Percentiles rank a stretch among this genome's conserved stretches.
phyloP scores from a whole-genome alignment of 2,113 vertebrate species.

The Amazona guildingii region DNA sequence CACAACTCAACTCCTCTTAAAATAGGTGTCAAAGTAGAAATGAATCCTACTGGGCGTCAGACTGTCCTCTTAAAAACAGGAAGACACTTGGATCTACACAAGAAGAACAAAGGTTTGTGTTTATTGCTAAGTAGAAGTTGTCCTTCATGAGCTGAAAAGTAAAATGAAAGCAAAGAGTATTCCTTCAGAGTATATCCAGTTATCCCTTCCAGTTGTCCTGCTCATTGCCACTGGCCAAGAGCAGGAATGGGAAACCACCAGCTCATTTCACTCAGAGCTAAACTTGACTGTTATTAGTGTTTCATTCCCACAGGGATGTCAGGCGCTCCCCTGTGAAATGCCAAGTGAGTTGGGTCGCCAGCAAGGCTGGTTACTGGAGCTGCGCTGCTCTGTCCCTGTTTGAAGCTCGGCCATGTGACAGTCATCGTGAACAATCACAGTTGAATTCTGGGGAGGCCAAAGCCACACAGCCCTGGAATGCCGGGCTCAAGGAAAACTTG shows the following conservation, averaged over 20 bases:
- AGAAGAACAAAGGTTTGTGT: slow-evolving; percentile 27
- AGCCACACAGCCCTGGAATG: not conserved
- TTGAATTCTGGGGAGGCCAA: not conserved
- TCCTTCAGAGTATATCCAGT: not conserved
- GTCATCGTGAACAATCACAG: not conserved
- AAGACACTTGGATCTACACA: not conserved
- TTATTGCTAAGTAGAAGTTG: slow-evolving; percentile 33
- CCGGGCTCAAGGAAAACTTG: not conserved
- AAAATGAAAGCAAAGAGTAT: slow-evolving; percentile 1
- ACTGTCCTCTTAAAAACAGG: slow-evolving; percentile 10
- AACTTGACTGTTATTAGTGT: not conserved
- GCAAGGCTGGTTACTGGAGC: not conserved
- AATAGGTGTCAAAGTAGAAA: not conserved
- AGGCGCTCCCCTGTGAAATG: not conserved
- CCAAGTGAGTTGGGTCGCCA: not conserved
- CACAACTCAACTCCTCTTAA: not conserved
- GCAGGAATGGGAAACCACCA: not conserved
- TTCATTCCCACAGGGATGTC: not conserved
- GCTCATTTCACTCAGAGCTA: not conserved
- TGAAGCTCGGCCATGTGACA: not conserved
- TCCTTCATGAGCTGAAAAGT: slow-evolving; percentile 37
- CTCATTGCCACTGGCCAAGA: not conserved
- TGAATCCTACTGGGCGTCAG: not conserved
- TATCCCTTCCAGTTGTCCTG: not conserved
- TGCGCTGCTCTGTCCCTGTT: not conserved